These are phyloP conservation scores for Drosophila busckii DNA, from an alignment of 1,140 invertebrate species.

Conservation along the genomic window DNA sequence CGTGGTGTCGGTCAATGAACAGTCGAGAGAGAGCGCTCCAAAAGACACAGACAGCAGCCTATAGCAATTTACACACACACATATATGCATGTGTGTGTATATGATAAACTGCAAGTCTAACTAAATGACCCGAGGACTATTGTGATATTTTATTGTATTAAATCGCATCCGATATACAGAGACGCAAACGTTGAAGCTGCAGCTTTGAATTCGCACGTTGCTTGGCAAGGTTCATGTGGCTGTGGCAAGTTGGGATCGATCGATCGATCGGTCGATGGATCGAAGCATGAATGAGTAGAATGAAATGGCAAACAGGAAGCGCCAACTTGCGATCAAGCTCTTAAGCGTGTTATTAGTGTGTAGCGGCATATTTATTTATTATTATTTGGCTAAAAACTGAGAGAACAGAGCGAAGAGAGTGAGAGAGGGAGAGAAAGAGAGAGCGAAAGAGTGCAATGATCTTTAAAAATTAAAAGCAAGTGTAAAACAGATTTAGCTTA, in stretches of 20 bases:
- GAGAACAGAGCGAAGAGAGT: slow-evolving; percentile 7
- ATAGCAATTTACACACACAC: background rate
- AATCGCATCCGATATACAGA: slow-evolving; percentile 71
- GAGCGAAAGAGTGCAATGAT: background rate
- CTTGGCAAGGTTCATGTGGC: too few relatives aligned
- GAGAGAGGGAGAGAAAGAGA: background rate
- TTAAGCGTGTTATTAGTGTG: slow-evolving; percentile 76
- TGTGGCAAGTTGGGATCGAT: slow-evolving; percentile 26
- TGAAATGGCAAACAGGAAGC: slow-evolving; percentile 48
- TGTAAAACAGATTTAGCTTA: too few relatives aligned
- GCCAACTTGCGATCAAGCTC: slow-evolving; percentile 69
- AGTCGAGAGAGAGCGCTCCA: slow-evolving; percentile 7
- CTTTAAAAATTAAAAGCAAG: too few relatives aligned
- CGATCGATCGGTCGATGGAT: slow-evolving; percentile 12
- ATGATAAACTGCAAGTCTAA: slow-evolving; percentile 78
- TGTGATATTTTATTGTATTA: slow-evolving; percentile 78
- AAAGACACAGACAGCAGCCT: background rate
- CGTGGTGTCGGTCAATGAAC: too few relatives aligned
- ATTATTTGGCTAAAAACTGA: slow-evolving; percentile 62
- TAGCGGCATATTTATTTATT: slow-evolving; percentile 76
- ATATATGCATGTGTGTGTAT: slow-evolving; percentile 15
- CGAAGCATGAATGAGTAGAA: background rate
- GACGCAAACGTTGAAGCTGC: slow-evolving; percentile 18
- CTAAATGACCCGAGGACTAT: slow-evolving; percentile 78
- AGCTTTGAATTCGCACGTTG: too few relatives aligned